These are phyloP conservation scores for Dasysyrphus tricinctus DNA, from an alignment of 2,888 invertebrate species.

Conservation along the genomic window DNA sequence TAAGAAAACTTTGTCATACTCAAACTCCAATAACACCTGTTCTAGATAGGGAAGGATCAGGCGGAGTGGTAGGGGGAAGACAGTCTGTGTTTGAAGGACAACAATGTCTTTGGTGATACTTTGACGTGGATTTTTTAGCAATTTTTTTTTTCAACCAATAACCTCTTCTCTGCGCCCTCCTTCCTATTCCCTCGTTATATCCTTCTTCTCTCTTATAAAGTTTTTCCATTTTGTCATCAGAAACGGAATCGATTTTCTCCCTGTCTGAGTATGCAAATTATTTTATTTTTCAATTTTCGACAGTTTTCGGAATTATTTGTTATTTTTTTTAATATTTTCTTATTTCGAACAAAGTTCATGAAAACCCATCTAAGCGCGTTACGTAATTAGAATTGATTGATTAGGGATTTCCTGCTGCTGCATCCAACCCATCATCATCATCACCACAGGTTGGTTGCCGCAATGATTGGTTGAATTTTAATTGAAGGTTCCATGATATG, in stretches of 20 bases:
- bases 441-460: conserved; percentile 14
- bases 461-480: conserved; percentile 53
- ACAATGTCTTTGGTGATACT: conserved; percentile 68
- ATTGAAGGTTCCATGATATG: conserved; percentile 38
- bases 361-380: conserved; percentile 54
- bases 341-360: background rate
- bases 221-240: conserved; percentile 63
- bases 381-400: conserved; percentile 70
- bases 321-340: conserved; percentile 12
- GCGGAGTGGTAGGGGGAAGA: background rate
- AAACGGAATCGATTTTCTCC: conserved; percentile 72
- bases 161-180: background rate
- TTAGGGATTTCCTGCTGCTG: conserved; percentile 48
- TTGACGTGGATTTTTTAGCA: conserved; percentile 42
- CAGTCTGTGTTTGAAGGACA: conserved; percentile 68
- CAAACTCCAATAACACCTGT: conserved; percentile 56
- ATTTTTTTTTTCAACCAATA: background rate
- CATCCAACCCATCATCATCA: conserved; percentile 11
- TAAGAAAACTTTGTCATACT: conserved; percentile 40
- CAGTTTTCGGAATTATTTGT: conserved; percentile 58
- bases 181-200: background rate
- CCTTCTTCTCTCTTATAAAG: conserved; percentile 33
- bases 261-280: conserved; percentile 75
- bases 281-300: conserved; percentile 75
- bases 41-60: background rate